These are phyloP conservation scores for Ophion ventricosus DNA, from an alignment of 2,888 invertebrate species.

Conservation along the genomic window DNA sequence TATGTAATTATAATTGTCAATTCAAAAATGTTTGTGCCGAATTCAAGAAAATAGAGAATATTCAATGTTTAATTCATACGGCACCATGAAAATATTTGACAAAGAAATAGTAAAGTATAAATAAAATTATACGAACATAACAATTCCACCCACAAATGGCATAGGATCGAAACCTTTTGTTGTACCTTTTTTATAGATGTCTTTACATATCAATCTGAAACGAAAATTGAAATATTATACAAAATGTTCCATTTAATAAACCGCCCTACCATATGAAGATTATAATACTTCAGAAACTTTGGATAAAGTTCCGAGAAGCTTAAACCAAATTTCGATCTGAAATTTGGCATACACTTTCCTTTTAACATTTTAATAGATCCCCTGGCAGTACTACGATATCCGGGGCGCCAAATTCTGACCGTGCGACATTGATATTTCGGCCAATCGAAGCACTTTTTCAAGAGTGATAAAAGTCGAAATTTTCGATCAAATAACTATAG, in stretches of 20 bases:
- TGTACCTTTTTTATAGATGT: slow-evolving; percentile 88
- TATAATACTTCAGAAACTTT: neutral
- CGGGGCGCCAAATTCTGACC: too few relatives aligned
- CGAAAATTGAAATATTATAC: slow-evolving; percentile 41
- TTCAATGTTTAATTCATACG: neutral
- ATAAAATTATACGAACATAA: slow-evolving; percentile 87
- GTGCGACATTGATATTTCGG: too few relatives aligned
- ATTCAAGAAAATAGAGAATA: neutral
- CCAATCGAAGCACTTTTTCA: too few relatives aligned
- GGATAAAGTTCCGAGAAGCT: too few relatives aligned
- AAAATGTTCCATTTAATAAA: neutral
- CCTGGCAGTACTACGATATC: too few relatives aligned
- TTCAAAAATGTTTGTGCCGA: neutral
- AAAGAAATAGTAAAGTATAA: neutral
- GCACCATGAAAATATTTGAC: neutral
- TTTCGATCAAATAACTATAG: too few relatives aligned
- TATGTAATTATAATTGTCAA: neutral
- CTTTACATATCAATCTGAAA: slow-evolving; percentile 87
- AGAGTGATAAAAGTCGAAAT: too few relatives aligned
- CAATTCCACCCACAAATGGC: slow-evolving; percentile 91
- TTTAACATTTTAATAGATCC: too few relatives aligned
- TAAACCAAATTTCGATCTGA: too few relatives aligned
- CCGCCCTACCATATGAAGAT: slow-evolving; percentile 7
- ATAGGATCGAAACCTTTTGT: slow-evolving; percentile 87
- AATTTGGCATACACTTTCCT: too few relatives aligned